Evolutionary conservation across 2,797 vertebrate genomes (phyloP).

Genomic region (Enteromius anoplus): DNA sequence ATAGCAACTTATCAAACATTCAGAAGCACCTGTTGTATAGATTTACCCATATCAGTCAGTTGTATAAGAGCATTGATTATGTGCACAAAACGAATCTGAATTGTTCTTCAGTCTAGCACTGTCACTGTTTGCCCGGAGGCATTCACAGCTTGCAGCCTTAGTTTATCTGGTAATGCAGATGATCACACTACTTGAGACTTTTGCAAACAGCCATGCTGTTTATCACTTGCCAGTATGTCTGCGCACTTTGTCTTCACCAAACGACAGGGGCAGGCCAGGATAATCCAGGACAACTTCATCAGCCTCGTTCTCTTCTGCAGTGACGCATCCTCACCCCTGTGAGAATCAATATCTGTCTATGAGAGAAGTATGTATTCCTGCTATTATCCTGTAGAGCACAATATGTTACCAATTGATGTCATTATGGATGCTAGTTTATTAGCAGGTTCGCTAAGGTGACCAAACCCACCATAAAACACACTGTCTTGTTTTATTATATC

Average conservation of each 20-base stretch:
- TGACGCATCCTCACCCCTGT: neutral
- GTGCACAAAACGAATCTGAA: slow-evolving; percentile 20
- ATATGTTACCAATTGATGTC: slow-evolving; percentile 26
- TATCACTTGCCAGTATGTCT: slow-evolving; percentile 37
- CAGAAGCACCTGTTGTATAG: neutral
- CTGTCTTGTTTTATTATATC: slow-evolving; percentile 10
- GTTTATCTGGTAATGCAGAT: slow-evolving; percentile 27
- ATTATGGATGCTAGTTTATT: slow-evolving; percentile 35
- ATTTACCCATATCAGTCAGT: neutral
- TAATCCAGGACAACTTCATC: slow-evolving; percentile 44
- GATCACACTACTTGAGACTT: slow-evolving; percentile 26
- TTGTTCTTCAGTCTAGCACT: slow-evolving; percentile 1
- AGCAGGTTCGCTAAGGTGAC: slow-evolving; percentile 4
- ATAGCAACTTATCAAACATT: neutral
- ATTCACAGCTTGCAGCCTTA: slow-evolving; percentile 18
- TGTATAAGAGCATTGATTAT: neutral
- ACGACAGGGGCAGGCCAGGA: slow-evolving; percentile 17
- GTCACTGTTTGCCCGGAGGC: neutral
- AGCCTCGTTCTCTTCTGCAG: neutral
- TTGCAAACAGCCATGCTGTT: slow-evolving; percentile 24
- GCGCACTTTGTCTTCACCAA: slow-evolving; percentile 38
- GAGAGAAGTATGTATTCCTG: slow-evolving; percentile 21
- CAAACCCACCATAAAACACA: neutral
- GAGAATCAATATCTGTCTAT: slow-evolving; percentile 36
- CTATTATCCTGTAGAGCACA: slow-evolving; percentile 12